Conservation (phyloP, 1,140 invertebrate species). For the Arion vulgaris region DNA sequence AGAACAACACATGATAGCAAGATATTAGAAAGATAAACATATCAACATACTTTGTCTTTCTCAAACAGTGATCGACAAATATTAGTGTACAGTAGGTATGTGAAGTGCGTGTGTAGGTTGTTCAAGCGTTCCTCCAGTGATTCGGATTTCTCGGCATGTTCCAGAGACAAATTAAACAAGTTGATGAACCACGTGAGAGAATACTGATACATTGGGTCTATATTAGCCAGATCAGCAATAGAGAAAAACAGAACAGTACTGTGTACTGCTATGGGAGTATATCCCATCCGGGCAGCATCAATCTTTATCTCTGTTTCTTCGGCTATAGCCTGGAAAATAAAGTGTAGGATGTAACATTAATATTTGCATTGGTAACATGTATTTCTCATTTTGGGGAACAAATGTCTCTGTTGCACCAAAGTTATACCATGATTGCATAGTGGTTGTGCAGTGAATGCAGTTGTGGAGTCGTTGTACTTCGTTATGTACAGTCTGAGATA, state of each 20-base stretch:
- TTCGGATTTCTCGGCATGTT: slow-evolving; percentile 66
- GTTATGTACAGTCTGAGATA: too few relatives aligned
- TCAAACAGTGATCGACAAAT: slow-evolving; percentile 73
- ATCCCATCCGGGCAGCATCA: slow-evolving; percentile 71
- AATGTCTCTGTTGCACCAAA: too few relatives aligned
- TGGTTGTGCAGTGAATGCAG: too few relatives aligned
- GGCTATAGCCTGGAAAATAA: slow-evolving; percentile 66
- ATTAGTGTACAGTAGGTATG: slow-evolving; percentile 71
- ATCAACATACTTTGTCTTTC: slow-evolving; percentile 65
- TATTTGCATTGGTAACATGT: too few relatives aligned
- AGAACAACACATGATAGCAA: too few relatives aligned
- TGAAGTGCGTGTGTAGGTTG: slow-evolving; percentile 72
- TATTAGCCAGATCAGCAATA: slow-evolving; percentile 73
- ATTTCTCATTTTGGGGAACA: too few relatives aligned
- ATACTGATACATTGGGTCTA: slow-evolving; percentile 74
- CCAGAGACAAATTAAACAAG: slow-evolving; percentile 71
- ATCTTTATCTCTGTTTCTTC: slow-evolving; percentile 70
- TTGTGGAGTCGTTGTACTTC: too few relatives aligned
- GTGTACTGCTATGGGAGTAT: slow-evolving; percentile 70
- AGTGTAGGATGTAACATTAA: neutral
- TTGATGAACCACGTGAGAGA: slow-evolving; percentile 74
- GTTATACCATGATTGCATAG: too few relatives aligned
- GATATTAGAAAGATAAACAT: too few relatives aligned
- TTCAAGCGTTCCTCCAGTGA: slow-evolving; percentile 68
- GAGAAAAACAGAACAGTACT: slow-evolving; percentile 73